A percentile compares a stretch with the other conserved stretches of the same genome.
phyloP scores from a whole-genome alignment of 2,113 vertebrate genomes.

The Pseudorhombus dupliciocellatus region DNA sequence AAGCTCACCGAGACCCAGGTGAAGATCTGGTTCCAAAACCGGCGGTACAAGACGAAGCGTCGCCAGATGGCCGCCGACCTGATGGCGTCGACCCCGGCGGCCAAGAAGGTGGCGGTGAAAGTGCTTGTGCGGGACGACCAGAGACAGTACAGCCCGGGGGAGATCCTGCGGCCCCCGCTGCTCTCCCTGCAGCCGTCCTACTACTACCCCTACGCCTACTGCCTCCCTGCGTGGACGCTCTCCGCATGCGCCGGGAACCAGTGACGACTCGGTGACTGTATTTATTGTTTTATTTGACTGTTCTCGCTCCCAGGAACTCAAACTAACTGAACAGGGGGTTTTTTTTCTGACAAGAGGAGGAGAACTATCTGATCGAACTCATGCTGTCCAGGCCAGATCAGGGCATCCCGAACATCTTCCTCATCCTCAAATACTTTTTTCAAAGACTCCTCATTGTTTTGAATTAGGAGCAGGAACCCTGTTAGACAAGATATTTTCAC shows the following conservation, averaged over 20 bases:
- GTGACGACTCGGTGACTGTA: conserved; percentile 68
- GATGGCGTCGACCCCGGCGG: conserved; percentile 90
- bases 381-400: conserved; percentile 70
- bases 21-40: conserved; percentile 99
- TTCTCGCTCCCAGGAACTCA: conserved; percentile 53
- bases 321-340: conserved; percentile 26
- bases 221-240: conserved; percentile 95
- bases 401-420: neutral
- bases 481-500: conserved; percentile 1
- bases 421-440: conserved; percentile 17
- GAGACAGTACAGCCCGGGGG: conserved; percentile 95
- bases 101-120: conserved; percentile 97
- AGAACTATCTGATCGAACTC: conserved; percentile 60
- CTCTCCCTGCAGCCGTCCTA: conserved; percentile 91
- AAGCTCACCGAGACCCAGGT: conserved; percentile 99
- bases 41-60: conserved; percentile 98
- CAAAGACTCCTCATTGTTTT: conserved; percentile 5
- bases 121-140: conserved; percentile 97
- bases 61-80: conserved; percentile 96
- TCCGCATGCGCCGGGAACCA: conserved; percentile 87
- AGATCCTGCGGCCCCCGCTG: conserved; percentile 90
- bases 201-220: conserved; percentile 96
- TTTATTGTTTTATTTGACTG: conserved; percentile 60
- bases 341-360: conserved; percentile 54
- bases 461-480: conserved; percentile 9